Conservation (phyloP, 2,797 vertebrate genomes). For the Rhinichthys osculus region DNA sequence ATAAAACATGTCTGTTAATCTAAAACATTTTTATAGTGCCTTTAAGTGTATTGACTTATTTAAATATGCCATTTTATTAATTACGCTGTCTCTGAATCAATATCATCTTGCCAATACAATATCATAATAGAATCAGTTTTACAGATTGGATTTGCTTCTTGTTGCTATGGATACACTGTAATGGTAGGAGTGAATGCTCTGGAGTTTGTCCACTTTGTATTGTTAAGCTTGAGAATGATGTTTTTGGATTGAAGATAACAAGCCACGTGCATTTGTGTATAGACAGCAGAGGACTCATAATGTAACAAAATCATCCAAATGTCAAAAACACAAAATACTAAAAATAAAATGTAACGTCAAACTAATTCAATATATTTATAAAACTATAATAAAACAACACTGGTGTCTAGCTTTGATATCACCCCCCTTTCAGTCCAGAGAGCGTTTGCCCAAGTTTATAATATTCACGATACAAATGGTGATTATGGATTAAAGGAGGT, state of each 20-base stretch:
- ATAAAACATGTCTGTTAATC: neutral
- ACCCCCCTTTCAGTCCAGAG: neutral
- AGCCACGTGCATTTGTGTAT: constrained; percentile 13
- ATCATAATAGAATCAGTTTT: constrained; percentile 25
- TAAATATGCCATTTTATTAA: neutral
- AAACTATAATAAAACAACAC: neutral
- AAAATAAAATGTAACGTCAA: neutral
- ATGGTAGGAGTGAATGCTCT: constrained; percentile 32
- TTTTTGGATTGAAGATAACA: constrained; percentile 2
- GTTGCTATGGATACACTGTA: constrained; percentile 60
- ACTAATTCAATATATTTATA: neutral
- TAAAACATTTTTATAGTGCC: neutral
- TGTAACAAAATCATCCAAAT: neutral
- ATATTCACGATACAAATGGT: neutral
- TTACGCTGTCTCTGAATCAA: neutral
- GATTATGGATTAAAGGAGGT: constrained; percentile 11
- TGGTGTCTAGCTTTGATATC: neutral
- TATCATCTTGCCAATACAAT: constrained; percentile 34
- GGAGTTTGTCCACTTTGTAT: constrained; percentile 36
- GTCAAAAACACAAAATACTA: neutral
- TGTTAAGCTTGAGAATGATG: constrained; percentile 24
- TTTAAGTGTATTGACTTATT: neutral
- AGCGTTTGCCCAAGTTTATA: neutral
- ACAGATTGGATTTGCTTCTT: constrained; percentile 48
- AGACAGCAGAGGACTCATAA: neutral